Base-by-base conservation (phyloP, 64 coral and sea anemone genomes). In the Pachyseris speciosa region DNA sequence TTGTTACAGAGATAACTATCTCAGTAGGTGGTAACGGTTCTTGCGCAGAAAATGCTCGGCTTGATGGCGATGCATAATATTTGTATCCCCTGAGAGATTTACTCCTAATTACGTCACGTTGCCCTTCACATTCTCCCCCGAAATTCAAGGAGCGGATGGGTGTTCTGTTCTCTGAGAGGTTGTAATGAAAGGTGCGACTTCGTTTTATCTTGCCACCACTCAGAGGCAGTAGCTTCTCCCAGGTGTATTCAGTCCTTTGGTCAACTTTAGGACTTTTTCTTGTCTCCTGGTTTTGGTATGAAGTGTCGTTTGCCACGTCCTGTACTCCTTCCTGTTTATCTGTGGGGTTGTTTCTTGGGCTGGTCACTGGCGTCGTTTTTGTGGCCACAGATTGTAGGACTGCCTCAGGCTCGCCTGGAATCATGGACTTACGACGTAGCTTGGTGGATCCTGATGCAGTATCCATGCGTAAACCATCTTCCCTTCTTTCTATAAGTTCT, bases 391-490 rank as follows among this genome's bases (percentile, higher is more conserved):
- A 70, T 58, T 57, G 13, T 17, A 38, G 45, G 29, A 81, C 77
- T 6, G 29, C 76, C 8, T 81, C 53, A 4, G 29, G 8, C 22
- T 37, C 22, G 8, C 53, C 36, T 63, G 52, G 77, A 55, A 81
- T 40, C 4, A 26, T 50, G 49, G 52, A 25, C 32, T 58, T 61
- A 15, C 77, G 77, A 34, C 77, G 36, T 11, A 81, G 20, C 37
- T 81, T 81, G 17, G 33, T 78, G 0, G 79, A 83, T 2, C 78
- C 69, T 42, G 66, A 51, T 36, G 42, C 6, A 0, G 79, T 91
- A 17, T 91, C 89, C 49, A 33, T 42, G 19, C 89, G 84, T 12
- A 91, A 50, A 7, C 89, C 89, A 38, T 91, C 89, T 70, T 29
- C 33, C 27, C 24, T 83, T 25, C 64, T 58, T 16, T 83, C 63